A percentile compares a stretch with the other conserved stretches of the same genome.
These are phyloP conservation scores for Bombus pascuorum DNA, from an alignment of 1,140 invertebrate genomes.

Conservation along the genomic window DNA sequence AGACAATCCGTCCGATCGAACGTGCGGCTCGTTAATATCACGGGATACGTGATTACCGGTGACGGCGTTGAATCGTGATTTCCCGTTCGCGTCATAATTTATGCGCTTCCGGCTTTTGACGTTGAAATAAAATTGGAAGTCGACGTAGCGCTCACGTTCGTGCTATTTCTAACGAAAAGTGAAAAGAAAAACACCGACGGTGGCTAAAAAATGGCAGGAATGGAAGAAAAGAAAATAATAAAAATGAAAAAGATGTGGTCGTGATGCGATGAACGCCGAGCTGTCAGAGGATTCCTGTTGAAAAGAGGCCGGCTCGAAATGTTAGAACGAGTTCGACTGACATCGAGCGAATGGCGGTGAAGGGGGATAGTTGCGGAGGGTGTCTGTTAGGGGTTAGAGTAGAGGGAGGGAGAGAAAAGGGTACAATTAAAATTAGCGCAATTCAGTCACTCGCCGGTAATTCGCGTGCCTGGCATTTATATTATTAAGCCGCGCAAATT, in stretches of 20 bases:
- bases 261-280: background rate
- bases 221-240: background rate
- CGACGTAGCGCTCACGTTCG: background rate
- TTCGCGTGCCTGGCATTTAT: conserved; percentile 78
- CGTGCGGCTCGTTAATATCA: conserved; percentile 38
- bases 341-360: background rate
- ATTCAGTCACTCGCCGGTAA: conserved; percentile 78
- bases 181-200: background rate
- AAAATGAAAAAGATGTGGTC: conserved; percentile 52
- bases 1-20: conserved; percentile 34
- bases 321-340: conserved; percentile 20
- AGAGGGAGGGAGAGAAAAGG: conserved; percentile 60
- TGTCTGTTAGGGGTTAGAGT: conserved; percentile 10
- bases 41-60: conserved; percentile 50
- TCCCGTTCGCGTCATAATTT: conserved; percentile 59
- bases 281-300: conserved; percentile 21
- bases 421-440: conserved; percentile 80
- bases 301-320: conserved; percentile 19
- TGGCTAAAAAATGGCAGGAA: background rate
- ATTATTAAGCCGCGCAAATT: conserved; percentile 78
- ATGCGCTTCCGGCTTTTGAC: conserved; percentile 57
- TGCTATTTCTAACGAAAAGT: background rate
- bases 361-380: background rate
- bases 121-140: conserved; percentile 49
- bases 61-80: conserved; percentile 54